Evolutionary conservation across 2,888 invertebrate species (phyloP), one percentile per base, ranked within the genome.

Genomic region (Melieria omissa): DNA sequence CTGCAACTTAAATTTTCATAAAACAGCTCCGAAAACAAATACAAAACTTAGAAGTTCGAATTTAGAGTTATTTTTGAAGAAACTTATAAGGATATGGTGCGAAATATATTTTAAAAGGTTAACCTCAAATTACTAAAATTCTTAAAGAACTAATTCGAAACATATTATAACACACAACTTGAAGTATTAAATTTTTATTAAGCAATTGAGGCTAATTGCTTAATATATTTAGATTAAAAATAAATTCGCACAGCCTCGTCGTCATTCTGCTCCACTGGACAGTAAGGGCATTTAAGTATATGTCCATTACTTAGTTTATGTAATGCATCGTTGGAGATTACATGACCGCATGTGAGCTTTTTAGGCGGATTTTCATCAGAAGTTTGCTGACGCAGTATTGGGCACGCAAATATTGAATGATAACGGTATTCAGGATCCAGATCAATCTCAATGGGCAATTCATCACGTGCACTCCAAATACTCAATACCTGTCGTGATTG

Each of bases 281-380:
- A 99, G 88, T 99, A 99, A 0, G 99, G 99, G 85, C 99, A 99
- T 89, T 99, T 99, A 86, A 99, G 92, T 95, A 98, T 97, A 87
- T 93, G 95, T 64, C 95, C 95, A 86, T 92, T 94, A 77, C 96
- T 95, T 68, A 99, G 91, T 88, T 98, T 98, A 87, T 94, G 95
- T 77, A 99, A 90, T 60, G 99, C 99, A 88, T 99, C 99, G 78
- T 95, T 90, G 4, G 98, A 98, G 82, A 99, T 99, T 74, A 99
- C 98, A 89, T 99, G 99, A 4, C 99, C 99, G 88, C 99, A 99
- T 4, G 95, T 92, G 74, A 99, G 90, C 77, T 97, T 91, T 94
- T 99, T 98, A 14, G 99, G 99, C 71, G 99, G 99, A 90, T 99
- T 99, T 79, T 91, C 91, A 79, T 97, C 97, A 0, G 96, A 95